Percentiles rank a stretch among this genome's conserved stretches.
Conservation (phyloP, 2,797 vertebrate species). For the Typhlichthys eigenmanni region DNA sequence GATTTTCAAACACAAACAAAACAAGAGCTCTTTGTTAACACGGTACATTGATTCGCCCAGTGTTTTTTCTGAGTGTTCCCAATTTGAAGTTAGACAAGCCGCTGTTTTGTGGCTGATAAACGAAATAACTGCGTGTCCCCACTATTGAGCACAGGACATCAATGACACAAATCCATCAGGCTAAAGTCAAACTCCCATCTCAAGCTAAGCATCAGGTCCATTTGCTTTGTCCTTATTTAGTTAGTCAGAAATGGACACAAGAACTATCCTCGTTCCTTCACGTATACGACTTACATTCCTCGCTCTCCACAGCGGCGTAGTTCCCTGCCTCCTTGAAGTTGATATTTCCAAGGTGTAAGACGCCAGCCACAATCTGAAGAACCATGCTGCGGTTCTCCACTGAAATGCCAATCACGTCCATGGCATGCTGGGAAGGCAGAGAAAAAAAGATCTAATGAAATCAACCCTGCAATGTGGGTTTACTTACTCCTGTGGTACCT, state of each 20-base stretch:
- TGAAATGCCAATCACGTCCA: conserved; percentile 95
- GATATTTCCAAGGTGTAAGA: conserved; percentile 96
- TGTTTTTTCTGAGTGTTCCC: no score
- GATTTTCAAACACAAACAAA: no score
- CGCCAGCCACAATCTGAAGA: conserved; percentile 93
- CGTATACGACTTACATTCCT: conserved; percentile 86
- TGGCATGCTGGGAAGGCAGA: conserved; percentile 84
- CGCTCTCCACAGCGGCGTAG: conserved; percentile 95
- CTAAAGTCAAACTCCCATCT: no score
- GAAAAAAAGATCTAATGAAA: conserved; percentile 33
- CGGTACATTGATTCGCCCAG: no score
- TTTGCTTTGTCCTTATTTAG: no score
- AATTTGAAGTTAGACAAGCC: no score
- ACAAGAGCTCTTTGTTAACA: no score
- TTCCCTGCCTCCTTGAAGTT: conserved; percentile 95
- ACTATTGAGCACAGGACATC: no score
- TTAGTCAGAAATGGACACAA: neutral
- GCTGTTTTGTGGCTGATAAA: no score
- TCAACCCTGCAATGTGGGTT: conserved; percentile 29
- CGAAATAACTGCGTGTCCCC: no score
- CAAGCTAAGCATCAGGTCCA: no score
- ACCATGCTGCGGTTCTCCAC: conserved; percentile 86
- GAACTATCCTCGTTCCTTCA: neutral
- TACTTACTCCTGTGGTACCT: conserved; percentile 44
- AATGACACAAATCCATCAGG: no score